Evolutionary conservation across 2,888 invertebrate species (phyloP).

Genomic region (Platypus cylindrus): DNA sequence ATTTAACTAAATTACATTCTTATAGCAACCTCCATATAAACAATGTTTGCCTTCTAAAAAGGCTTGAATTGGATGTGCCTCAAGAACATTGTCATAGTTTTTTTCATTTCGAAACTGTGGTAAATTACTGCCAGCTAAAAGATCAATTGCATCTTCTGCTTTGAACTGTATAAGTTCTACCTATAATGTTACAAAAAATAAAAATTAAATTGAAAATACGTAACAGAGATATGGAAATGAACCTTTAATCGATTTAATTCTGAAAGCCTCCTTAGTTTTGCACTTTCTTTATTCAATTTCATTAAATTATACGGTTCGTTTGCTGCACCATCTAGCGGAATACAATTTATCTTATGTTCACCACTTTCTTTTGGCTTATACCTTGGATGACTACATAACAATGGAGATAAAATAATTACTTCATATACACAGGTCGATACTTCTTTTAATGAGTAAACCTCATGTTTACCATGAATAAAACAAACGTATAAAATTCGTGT

Average conservation of each 20-base stretch:
- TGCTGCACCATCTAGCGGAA: conserved; percentile 47
- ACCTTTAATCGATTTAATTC: conserved; percentile 38
- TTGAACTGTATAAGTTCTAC: conserved; percentile 14
- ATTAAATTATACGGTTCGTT: conserved; percentile 61
- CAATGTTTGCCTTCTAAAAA: conserved; percentile 70
- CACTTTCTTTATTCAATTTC: conserved; percentile 58
- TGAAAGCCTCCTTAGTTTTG: conserved; percentile 50
- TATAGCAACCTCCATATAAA: conserved; percentile 66
- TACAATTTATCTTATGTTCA: conserved; percentile 65
- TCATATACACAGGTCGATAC: conserved; percentile 92
- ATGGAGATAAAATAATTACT: conserved; percentile 73
- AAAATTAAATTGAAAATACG: conserved; percentile 20
- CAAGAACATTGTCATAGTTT: no score
- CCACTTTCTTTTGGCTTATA: conserved; percentile 69
- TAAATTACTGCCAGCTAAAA: conserved; percentile 1
- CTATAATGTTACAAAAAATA: conserved; percentile 5
- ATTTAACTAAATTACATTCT: neutral
- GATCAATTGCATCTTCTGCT: conserved; percentile 12
- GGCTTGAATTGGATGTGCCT: conserved; percentile 61
- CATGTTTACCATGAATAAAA: conserved; percentile 76
- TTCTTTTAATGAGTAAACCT: conserved; percentile 87
- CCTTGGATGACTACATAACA: conserved; percentile 79
- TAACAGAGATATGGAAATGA: no score
- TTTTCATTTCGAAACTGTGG: conserved; percentile 15
- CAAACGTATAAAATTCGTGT: conserved; percentile 83